Evolutionary conservation across 2,888 invertebrate genomes (phyloP), one percentile per base, ranked within the genome.

Genomic region (Lamproptera curius): DNA sequence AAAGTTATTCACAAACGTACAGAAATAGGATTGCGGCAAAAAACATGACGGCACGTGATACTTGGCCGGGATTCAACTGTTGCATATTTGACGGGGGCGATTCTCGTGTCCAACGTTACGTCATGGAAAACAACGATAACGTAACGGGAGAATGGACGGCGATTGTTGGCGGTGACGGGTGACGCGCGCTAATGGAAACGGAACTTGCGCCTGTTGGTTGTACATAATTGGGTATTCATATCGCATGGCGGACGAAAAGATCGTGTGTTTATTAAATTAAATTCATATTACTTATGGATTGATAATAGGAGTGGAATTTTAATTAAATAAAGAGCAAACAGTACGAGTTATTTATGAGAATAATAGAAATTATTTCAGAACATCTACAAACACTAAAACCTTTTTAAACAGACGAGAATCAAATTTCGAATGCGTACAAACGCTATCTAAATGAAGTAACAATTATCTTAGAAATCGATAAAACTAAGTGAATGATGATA

Each of bases 101-200:
- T 49, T 39, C 42, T 42, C 42, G 38, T 42, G 38, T 26, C 20
- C 20, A 36, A 26, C 34, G 2, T 43, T 43, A 43, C 43, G 39
- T 49, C 48, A 49, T 43, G 34, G 43, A 49, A 49, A 43, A 49
- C 43, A 35, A 43, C 39, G 34, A 43, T 35, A 43, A 35, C 39
- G 48, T 48, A 48, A 48, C 17, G 36, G n/a, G 28, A 47, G 26
- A 20, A 20, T 37, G 15, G 15, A 33, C 42, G 10, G n/a, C 23
- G 34, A 41, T 9, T 33, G n/a, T 16, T 20, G 16, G 17, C 42
- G 16, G 16, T 34, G 26, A 41, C 6, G 13, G 14, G 9, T 37
- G 48, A 48, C 42, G 39, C 23, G 33, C 14, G 14, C 16, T 23
- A 28, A 17, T 14, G 31, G n/a, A 46, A 42, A 42, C 17, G 16